Conservation (phyloP, 2,888 invertebrate genomes). For the Pandemis cinnamomeana region DNA sequence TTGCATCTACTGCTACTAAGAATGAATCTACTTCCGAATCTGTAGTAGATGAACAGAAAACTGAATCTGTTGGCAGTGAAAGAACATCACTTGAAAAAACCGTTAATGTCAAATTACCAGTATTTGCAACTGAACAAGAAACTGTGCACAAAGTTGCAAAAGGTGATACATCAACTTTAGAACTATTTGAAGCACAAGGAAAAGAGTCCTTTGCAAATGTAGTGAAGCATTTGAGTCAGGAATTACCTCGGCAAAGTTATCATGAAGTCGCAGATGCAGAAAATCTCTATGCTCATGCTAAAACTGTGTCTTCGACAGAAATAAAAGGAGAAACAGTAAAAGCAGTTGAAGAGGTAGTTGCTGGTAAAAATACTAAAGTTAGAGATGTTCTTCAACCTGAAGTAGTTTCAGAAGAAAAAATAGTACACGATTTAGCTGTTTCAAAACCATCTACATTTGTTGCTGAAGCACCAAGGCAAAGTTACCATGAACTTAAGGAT, state of each 20-base stretch:
- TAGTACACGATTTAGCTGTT: background rate
- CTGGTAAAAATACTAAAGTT: background rate
- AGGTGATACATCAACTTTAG: background rate
- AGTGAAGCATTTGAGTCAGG: constrained; percentile 44
- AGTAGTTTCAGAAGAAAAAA: background rate
- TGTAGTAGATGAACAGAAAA: background rate
- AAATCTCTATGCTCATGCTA: constrained; percentile 48
- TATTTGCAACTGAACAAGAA: background rate
- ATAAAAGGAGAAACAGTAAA: background rate
- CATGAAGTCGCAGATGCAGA: constrained; percentile 63
- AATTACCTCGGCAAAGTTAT: constrained; percentile 57
- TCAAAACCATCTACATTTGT: background rate
- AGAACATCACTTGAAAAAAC: background rate
- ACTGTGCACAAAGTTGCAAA: background rate
- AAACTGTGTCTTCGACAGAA: constrained; percentile 14
- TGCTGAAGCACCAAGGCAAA: constrained; percentile 44
- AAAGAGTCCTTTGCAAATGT: background rate
- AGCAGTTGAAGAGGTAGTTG: background rate
- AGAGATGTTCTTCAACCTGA: background rate
- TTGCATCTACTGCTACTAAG: constrained; percentile 10
- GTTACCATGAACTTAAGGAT: constrained; percentile 55
- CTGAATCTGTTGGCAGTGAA: background rate
- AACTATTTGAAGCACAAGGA: background rate
- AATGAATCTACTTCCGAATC: background rate
- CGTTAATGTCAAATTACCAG: background rate